Percentiles rank a stretch among this genome's conserved stretches.
Conservation (phyloP, 64 coral and sea anemone species). For the Montipora foliosa region DNA sequence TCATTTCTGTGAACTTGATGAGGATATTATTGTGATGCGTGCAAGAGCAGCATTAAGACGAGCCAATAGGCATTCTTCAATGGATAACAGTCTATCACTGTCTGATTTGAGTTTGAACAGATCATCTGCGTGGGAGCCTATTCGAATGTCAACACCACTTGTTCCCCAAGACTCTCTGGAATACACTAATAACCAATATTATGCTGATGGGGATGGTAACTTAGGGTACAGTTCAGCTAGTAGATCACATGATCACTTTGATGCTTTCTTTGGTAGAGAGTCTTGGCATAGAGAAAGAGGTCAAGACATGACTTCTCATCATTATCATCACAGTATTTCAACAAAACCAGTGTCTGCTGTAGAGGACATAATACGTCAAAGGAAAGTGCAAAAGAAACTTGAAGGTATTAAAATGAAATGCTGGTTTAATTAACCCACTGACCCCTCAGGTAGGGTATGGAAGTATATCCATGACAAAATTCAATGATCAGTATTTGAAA, state of each 20-base stretch:
- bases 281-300: constrained; percentile 5
- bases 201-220: constrained; percentile 7
- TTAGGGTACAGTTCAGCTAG: constrained; percentile 5
- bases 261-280: background rate
- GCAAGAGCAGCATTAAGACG: constrained; percentile 58
- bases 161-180: background rate
- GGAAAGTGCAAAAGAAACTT: background rate
- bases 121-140: constrained; percentile 50
- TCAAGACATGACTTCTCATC: background rate
- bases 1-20: constrained; percentile 45
- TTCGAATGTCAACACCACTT: constrained; percentile 64
- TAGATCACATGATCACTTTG: background rate
- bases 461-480: no score
- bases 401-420: background rate
- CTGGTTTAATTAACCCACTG: no score
- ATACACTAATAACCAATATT: constrained; percentile 2
- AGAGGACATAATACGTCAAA: background rate
- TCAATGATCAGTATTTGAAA: no score
- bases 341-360: background rate
- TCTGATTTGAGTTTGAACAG: constrained; percentile 55
- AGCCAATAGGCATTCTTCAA: constrained; percentile 34
- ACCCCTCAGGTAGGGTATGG: no score
- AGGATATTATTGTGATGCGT: constrained; percentile 47
- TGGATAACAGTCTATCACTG: constrained; percentile 2
- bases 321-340: background rate